Conservation (phyloP, 1,140 invertebrate genomes). For the Bombus sylvicola region DNA sequence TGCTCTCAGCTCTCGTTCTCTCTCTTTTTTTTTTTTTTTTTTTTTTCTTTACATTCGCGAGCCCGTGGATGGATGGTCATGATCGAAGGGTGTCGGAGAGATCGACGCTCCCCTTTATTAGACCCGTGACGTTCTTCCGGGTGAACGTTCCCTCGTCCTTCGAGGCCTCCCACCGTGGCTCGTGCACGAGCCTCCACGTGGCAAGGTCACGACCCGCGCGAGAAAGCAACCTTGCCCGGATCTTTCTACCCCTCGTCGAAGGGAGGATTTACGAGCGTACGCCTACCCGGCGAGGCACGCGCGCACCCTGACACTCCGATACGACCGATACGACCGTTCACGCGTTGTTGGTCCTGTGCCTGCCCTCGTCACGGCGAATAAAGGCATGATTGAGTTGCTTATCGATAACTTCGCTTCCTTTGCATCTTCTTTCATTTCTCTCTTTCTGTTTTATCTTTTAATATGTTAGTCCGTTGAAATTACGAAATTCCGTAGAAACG, state of each 20-base stretch:
- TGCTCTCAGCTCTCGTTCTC: not conserved
- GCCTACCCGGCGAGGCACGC: constrained; percentile 66
- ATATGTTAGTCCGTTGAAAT: not conserved
- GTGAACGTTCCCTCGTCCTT: constrained; percentile 62
- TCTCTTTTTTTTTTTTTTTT: not conserved
- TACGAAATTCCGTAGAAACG: not conserved
- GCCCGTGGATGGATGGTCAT: not conserved
- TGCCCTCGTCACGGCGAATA: not conserved
- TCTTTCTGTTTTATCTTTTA: not conserved
- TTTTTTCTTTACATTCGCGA: not conserved
- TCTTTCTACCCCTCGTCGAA: constrained; percentile 67
- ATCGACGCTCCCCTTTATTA: constrained; percentile 60
- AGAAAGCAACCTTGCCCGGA: constrained; percentile 51
- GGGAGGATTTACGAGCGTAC: constrained; percentile 74
- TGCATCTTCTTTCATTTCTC: not conserved
- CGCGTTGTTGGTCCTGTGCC: not conserved
- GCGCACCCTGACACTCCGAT: constrained; percentile 12
- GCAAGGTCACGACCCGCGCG: constrained; percentile 73
- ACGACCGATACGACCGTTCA: not conserved
- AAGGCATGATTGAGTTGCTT: not conserved
- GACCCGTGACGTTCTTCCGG: constrained; percentile 60
- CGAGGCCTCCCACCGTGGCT: not conserved
- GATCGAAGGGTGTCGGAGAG: constrained; percentile 33
- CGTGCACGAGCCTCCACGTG: constrained; percentile 57
- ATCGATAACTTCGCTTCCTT: not conserved